A percentile compares a stretch with the other conserved stretches of the same genome.
These are phyloP conservation scores for Plebejus argus DNA, from an alignment of 2,888 invertebrate species.

Conservation along the genomic window DNA sequence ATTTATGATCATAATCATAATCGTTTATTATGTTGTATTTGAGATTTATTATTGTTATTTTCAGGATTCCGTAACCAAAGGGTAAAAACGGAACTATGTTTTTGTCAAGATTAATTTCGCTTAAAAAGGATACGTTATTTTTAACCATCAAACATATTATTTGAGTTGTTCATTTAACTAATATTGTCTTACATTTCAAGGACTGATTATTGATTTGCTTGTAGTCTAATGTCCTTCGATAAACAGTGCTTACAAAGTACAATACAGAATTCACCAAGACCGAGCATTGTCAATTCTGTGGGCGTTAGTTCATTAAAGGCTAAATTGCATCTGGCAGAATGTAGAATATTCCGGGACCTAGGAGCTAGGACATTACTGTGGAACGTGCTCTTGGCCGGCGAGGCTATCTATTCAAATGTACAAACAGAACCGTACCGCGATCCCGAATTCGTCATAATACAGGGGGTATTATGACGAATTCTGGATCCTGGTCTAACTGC, in stretches of 20 bases:
- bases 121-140: too few relatives aligned
- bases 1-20: too few relatives aligned
- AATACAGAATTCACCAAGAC: background rate
- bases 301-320: conserved; percentile 10
- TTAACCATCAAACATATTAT: too few relatives aligned
- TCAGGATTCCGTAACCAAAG: too few relatives aligned
- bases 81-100: too few relatives aligned
- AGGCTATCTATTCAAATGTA: background rate
- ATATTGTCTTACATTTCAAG: too few relatives aligned
- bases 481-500: too few relatives aligned
- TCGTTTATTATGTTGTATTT: too few relatives aligned
- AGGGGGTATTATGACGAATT: background rate
- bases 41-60: too few relatives aligned
- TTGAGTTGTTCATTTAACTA: too few relatives aligned
- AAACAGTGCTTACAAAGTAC: background rate
- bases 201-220: background rate
- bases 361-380: background rate
- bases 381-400: background rate
- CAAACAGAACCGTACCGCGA: background rate
- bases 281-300: conserved; percentile 4
- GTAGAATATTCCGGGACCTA: conserved; percentile 9
- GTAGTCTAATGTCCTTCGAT: background rate
- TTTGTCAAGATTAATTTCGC: too few relatives aligned
- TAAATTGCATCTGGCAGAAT: conserved; percentile 18
- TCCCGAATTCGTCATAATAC: too few relatives aligned